phyloP scores from a whole-genome alignment of 2,888 invertebrate species.

The Pardosa pseudoannulata region DNA sequence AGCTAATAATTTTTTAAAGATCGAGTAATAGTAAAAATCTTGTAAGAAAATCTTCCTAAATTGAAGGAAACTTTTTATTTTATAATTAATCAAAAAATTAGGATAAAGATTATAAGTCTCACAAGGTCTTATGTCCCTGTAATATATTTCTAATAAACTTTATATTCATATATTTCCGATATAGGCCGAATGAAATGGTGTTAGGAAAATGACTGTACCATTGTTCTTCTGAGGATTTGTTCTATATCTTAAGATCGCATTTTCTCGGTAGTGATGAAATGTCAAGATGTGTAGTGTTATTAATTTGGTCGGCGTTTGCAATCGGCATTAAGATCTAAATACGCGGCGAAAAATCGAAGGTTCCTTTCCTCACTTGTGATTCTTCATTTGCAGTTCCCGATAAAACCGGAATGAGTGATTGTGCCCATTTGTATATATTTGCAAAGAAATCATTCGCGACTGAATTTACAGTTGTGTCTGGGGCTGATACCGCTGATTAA shows the following conservation, averaged over 20 bases:
- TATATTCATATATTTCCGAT: too few relatives aligned
- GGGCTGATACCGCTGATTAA: neutral
- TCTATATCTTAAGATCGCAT: conserved; percentile 2
- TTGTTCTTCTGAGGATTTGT: neutral
- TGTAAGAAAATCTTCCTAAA: too few relatives aligned
- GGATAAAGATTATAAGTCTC: too few relatives aligned
- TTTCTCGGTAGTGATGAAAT: conserved; percentile 1
- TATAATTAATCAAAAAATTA: too few relatives aligned
- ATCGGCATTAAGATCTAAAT: neutral
- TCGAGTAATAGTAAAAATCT: too few relatives aligned
- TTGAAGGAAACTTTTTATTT: too few relatives aligned
- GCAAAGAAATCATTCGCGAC: conserved; percentile 7
- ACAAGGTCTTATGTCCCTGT: too few relatives aligned
- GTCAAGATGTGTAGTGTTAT: neutral
- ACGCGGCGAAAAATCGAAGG: neutral
- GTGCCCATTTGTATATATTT: conserved; percentile 8
- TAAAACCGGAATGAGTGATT: neutral
- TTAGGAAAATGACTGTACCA: too few relatives aligned
- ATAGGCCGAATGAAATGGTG: too few relatives aligned
- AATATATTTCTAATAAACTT: too few relatives aligned
- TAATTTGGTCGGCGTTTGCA: neutral
- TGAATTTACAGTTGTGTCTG: neutral
- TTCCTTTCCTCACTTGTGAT: neutral
- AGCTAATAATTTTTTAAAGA: too few relatives aligned
- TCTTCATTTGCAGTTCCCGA: neutral